Percentiles rank a stretch among this genome's conserved stretches.
Conservation (phyloP, 2,113 vertebrate species). For the Podarcis muralis region DNA sequence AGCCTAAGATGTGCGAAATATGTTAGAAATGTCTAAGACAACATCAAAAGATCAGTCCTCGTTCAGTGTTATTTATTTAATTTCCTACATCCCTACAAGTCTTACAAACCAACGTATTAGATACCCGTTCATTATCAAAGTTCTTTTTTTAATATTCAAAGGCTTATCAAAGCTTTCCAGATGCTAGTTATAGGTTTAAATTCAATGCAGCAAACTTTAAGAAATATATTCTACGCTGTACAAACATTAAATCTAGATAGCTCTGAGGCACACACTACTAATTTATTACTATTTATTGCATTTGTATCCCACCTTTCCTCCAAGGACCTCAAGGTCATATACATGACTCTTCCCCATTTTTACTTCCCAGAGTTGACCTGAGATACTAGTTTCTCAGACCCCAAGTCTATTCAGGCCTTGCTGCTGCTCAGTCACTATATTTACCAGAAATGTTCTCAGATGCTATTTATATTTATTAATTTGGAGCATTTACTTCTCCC, state of each 20-base stretch:
- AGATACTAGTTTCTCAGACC: too few species aligned
- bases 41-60: slow-evolving; percentile 9
- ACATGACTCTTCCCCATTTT: too few species aligned
- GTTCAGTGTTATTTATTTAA: neutral
- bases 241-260: neutral
- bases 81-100: neutral
- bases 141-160: neutral
- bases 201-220: neutral
- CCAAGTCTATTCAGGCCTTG: too few species aligned
- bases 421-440: too few species aligned
- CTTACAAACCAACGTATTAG: neutral
- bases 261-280: neutral
- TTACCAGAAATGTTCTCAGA: too few species aligned
- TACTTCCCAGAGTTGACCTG: neutral
- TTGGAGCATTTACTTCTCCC: too few species aligned
- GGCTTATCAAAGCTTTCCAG: neutral
- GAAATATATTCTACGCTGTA: neutral
- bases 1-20: slow-evolving; percentile 77
- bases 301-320: neutral
- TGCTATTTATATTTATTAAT: too few species aligned
- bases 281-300: too few species aligned
- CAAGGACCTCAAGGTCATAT: neutral
- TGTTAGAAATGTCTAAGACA: neutral
- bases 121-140: neutral
- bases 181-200: neutral